Evolutionary conservation across 53 echinoderm and acorn worm species (phyloP).

Genomic region (Mesocentrotus franciscanus): DNA sequence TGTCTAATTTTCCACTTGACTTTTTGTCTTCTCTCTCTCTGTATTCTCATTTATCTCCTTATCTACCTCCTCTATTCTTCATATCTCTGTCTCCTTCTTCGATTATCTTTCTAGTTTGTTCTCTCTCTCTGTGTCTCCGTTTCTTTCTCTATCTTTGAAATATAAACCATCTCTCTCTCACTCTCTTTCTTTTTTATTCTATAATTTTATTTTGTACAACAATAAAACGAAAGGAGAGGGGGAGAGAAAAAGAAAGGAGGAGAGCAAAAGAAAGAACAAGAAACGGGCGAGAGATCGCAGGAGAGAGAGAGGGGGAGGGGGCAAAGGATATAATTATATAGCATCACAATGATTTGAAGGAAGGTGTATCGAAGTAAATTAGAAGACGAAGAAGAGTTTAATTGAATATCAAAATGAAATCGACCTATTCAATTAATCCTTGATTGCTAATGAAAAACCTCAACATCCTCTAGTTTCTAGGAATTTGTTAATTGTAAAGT

Average conservation of each 20-base stretch:
- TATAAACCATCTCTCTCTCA: too few relatives aligned
- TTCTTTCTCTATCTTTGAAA: not conserved
- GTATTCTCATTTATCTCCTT: not conserved
- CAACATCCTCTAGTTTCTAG: not conserved
- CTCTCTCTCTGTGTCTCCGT: not conserved
- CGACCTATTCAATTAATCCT: not conserved
- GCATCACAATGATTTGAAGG: not conserved
- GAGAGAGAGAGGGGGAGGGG: too few relatives aligned
- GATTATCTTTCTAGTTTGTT: not conserved
- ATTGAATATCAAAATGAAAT: not conserved
- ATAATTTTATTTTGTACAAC: too few relatives aligned
- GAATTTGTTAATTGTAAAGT: not conserved
- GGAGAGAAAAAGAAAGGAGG: too few relatives aligned
- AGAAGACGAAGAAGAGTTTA: not conserved
- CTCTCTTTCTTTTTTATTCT: too few relatives aligned
- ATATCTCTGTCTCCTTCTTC: not conserved
- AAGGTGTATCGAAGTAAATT: not conserved
- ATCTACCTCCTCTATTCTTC: not conserved
- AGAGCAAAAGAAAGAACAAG: too few relatives aligned
- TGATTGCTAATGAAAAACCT: not conserved
- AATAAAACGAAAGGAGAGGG: too few relatives aligned
- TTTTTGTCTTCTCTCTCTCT: not conserved
- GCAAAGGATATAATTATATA: too few relatives aligned
- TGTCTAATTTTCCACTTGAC: not conserved
- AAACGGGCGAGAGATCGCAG: too few relatives aligned